phyloP scores from a whole-genome alignment of 2,113 vertebrate species.

The Hepsetus odoe region DNA sequence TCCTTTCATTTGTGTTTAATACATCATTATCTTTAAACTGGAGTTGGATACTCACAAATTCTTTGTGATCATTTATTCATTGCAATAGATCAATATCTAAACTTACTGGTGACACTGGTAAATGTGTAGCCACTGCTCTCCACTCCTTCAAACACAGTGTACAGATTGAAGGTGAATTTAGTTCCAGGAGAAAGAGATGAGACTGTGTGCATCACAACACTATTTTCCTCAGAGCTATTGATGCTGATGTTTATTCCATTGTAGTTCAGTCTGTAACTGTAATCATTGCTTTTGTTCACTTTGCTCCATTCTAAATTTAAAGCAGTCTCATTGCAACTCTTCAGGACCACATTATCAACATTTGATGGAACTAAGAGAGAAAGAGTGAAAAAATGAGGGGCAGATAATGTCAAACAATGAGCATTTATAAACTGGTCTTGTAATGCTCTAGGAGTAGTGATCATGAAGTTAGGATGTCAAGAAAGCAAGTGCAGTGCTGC shows the following conservation, averaged over 20 bases:
- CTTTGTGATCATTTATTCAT: too few relatives aligned
- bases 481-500: too few relatives aligned
- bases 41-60: too few relatives aligned
- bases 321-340: neutral
- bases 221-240: neutral
- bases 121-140: constrained; percentile 6
- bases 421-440: too few relatives aligned
- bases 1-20: too few relatives aligned
- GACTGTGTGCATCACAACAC: neutral
- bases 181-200: neutral
- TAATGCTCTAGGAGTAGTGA: too few relatives aligned
- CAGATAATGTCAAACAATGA: too few relatives aligned
- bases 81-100: neutral
- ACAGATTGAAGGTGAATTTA: constrained; percentile 35
- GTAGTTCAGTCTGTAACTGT: constrained; percentile 18
- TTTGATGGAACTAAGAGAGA: neutral
- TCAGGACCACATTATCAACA: neutral
- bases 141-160: neutral
- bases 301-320: constrained; percentile 48
- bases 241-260: neutral
- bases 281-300: neutral
- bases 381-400: too few relatives aligned
- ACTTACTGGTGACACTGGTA: constrained; percentile 27
- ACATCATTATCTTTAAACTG: too few relatives aligned
- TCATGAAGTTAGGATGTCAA: too few relatives aligned